A percentile compares a stretch with the other conserved stretches of the same genome.
These are phyloP conservation scores for Amphibalanus amphitrite DNA, from an alignment of 1,140 invertebrate genomes.

Conservation along the genomic window DNA sequence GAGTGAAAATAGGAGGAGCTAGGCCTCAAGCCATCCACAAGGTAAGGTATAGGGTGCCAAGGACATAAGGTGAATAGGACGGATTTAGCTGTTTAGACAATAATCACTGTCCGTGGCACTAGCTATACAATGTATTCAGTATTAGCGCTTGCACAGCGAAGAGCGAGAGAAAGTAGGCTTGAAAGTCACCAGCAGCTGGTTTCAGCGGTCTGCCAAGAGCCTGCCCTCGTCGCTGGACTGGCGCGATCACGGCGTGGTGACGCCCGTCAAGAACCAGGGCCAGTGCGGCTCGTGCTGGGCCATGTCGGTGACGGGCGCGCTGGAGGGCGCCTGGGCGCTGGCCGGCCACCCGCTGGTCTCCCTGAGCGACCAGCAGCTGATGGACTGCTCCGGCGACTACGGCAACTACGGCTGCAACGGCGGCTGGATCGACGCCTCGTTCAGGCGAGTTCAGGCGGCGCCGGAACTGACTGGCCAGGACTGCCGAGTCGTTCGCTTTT, in stretches of 20 bases:
- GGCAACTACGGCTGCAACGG: slow-evolving; percentile 93
- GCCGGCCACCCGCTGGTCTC: slow-evolving; percentile 65
- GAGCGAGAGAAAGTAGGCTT: no score
- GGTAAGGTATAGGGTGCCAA: no score
- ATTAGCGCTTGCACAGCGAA: no score
- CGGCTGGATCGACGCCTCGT: slow-evolving; percentile 83
- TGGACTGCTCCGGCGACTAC: slow-evolving; percentile 78
- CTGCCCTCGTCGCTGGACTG: no score
- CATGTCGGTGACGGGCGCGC: slow-evolving; percentile 51
- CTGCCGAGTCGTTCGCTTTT: no score
- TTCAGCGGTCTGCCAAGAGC: no score
- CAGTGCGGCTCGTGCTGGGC: slow-evolving; percentile 28
- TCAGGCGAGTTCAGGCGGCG: slow-evolving; percentile 38
- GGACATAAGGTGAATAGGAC: no score
- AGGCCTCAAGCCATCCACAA: neutral
- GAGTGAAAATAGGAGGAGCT: neutral
- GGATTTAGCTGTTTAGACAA: no score
- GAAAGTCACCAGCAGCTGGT: no score
- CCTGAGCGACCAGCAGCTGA: slow-evolving; percentile 90
- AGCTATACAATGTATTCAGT: no score
- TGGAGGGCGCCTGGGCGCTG: slow-evolving; percentile 90
- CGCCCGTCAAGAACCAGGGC: slow-evolving; percentile 29
- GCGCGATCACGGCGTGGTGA: slow-evolving; percentile 27
- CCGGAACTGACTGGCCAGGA: no score
- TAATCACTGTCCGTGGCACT: no score